A percentile compares a stretch with the other conserved stretches of the same genome.
These are phyloP conservation scores for Leptocoma aspasia DNA, from an alignment of 2,113 vertebrate species.

Conservation along the genomic window DNA sequence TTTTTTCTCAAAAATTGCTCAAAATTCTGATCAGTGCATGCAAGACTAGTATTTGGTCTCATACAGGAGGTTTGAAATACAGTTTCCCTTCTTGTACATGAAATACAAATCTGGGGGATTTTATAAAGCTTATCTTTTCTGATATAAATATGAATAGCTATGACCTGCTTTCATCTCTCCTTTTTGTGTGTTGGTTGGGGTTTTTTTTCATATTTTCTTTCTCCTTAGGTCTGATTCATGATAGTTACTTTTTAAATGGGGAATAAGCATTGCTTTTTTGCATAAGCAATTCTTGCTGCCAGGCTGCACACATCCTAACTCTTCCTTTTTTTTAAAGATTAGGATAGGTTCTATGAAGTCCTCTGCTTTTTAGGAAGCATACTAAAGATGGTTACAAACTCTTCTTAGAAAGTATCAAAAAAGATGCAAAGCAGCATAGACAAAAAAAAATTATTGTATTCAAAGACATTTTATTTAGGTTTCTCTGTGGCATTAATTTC, in stretches of 20 bases:
- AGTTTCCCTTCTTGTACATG: background rate
- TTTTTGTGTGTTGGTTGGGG: background rate
- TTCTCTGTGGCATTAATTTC: background rate
- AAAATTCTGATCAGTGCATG: conserved; percentile 29
- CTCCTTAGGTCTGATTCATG: background rate
- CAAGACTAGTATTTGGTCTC: conserved; percentile 53
- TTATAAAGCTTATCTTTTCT: background rate
- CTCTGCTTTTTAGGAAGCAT: background rate
- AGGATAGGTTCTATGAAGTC: background rate
- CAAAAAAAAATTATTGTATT: background rate
- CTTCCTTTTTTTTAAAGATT: background rate
- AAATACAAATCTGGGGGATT: background rate
- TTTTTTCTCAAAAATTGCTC: conserved; percentile 57
- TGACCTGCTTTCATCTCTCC: background rate
- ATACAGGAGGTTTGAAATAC: conserved; percentile 39
- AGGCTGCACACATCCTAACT: background rate
- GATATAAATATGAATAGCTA: background rate
- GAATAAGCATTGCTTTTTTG: background rate
- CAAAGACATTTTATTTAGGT: background rate
- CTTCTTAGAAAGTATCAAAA: background rate
- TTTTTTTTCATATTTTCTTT: background rate
- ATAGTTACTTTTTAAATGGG: background rate
- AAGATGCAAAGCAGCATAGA: background rate
- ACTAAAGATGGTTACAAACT: background rate
- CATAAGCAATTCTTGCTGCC: background rate